Base-by-base conservation (phyloP, 1,140 invertebrate species). In the Temnothorax nylanderi region DNA sequence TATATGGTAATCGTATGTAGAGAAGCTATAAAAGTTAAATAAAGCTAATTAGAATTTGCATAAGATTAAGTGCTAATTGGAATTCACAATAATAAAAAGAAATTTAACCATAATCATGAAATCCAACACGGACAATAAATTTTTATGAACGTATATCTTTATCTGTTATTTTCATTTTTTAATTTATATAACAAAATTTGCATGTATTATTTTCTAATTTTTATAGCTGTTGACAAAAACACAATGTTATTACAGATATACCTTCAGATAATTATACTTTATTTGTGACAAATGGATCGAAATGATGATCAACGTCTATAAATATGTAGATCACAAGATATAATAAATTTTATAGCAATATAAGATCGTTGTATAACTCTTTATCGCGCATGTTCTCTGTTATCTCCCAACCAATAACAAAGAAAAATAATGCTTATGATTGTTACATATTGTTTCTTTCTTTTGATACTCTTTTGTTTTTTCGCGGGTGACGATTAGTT, bases 351-450 rank as follows among this genome's bases (percentile, higher is more conserved):
- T 26, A 26, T 26, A 75, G 8, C 16, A 58, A 1, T 26, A 41
- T 32, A 34, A 75, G 7, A 47, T 34, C 2, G 3, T 77, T 64
- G 7, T 34, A 16, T 62, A 47, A 47, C 10, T 54, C 1, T n/a
- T 8, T 49, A 49, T 10, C 11, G 16, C 18, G 26, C 26, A 10
- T 21, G 18, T 64, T 13, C 2, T 8, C n/a, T 26, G 3, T 49
- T 67, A 51, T 78, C 26, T 64, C n/a, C 7, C 21, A 47, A 81
- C n/a, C n/a, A 67, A 32, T 5, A 54, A 81, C 8, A 41, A 56
- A 81, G 6, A 34, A 32, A 56, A 81, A 69, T 80, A 37, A 34
- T 41, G 13, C 13, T 64, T 49, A 69, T 69, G 54, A 60, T 49
- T 74, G 10, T 34, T 72, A 32, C 6, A 47, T 8, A n/a, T 67